Conservation (phyloP, 1,140 invertebrate genomes). For the Aphidius ervi region DNA sequence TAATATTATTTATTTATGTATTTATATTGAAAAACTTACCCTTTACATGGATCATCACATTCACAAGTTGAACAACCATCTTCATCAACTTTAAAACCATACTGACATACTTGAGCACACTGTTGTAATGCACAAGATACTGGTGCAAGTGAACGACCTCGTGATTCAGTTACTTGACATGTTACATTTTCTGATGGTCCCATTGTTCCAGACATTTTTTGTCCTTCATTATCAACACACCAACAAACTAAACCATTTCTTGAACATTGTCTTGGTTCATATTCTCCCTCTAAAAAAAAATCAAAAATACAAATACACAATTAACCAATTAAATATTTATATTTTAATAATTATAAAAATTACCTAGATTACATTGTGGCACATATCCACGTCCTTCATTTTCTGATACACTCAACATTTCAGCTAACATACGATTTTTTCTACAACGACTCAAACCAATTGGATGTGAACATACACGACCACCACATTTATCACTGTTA, state of each 20-base stretch:
- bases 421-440: constrained; percentile 71
- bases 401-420: constrained; percentile 72
- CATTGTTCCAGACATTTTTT: constrained; percentile 74
- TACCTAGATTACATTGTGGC: constrained; percentile 67
- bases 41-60: constrained; percentile 79
- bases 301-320: too few species aligned
- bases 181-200: constrained; percentile 67
- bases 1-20: too few species aligned
- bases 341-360: constrained; percentile 13
- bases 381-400: constrained; percentile 75
- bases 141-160: constrained; percentile 36
- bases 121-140: constrained; percentile 38
- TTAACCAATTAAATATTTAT: neutral
- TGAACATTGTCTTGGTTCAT: constrained; percentile 71
- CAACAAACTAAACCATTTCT: constrained; percentile 80
- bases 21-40: constrained; percentile 38
- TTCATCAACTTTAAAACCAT: constrained; percentile 74
- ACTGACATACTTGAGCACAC: constrained; percentile 78
- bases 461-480: constrained; percentile 40
- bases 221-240: constrained; percentile 74
- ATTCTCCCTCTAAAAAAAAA: constrained; percentile 57
- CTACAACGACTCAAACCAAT: constrained; percentile 57
- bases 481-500: constrained; percentile 53
- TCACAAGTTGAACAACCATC: constrained; percentile 79
- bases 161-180: constrained; percentile 51